phyloP scores from a whole-genome alignment of 2,888 invertebrate genomes.

The Teinopalpus imperialis region DNA sequence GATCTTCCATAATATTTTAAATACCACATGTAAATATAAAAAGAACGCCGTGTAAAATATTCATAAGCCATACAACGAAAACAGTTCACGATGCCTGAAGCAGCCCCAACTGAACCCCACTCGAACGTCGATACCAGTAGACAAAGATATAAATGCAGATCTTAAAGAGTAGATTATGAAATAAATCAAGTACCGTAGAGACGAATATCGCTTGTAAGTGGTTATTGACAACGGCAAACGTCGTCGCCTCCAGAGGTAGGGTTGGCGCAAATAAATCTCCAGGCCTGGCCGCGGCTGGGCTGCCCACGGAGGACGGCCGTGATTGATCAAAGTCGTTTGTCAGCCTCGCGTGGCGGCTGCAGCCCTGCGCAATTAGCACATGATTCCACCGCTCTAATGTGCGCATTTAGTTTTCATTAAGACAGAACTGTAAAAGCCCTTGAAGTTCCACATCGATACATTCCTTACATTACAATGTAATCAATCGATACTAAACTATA shows the following conservation, averaged over 20 bases:
- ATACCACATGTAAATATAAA: not conserved
- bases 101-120: slow-evolving; percentile 7
- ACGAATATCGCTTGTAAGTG: slow-evolving; percentile 41
- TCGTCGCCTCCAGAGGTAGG: slow-evolving; percentile 56
- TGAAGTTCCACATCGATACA: not conserved
- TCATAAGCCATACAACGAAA: slow-evolving; percentile 6
- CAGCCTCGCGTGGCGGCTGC: slow-evolving; percentile 74
- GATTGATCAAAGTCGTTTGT: slow-evolving; percentile 80
- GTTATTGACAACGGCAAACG: slow-evolving; percentile 45
- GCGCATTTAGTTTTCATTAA: slow-evolving; percentile 73
- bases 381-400: slow-evolving; percentile 73
- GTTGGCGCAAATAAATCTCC: slow-evolving; percentile 56
- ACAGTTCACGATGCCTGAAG: slow-evolving; percentile 5
- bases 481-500: too few species aligned
- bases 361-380: slow-evolving; percentile 73
- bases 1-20: too few species aligned
- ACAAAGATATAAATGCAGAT: slow-evolving; percentile 1
- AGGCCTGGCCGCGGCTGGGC: slow-evolving; percentile 59
- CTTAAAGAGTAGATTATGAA: slow-evolving; percentile 1
- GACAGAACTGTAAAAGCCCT: slow-evolving; percentile 18
- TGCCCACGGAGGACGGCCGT: slow-evolving; percentile 68
- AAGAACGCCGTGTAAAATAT: slow-evolving; percentile 2
- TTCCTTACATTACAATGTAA: too few species aligned
- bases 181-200: slow-evolving; percentile 31
- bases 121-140: slow-evolving; percentile 3